Evolutionary conservation across 2,113 vertebrate genomes (phyloP).

Genomic region (Fulica atra): DNA sequence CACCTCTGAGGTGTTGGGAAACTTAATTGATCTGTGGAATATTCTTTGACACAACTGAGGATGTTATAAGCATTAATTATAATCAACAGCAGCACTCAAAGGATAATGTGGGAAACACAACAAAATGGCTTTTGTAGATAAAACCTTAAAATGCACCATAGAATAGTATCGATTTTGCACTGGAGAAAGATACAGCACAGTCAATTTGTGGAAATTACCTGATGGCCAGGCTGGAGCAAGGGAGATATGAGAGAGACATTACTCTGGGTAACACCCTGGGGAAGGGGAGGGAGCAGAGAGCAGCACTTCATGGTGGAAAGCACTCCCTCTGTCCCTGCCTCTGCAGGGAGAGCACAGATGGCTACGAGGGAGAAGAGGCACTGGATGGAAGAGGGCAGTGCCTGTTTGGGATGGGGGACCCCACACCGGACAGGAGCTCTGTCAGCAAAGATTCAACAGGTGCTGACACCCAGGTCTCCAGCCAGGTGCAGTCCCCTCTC

Average conservation of each 20-base stretch:
- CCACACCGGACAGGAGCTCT: neutral
- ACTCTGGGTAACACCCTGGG: neutral
- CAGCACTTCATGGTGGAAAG: neutral
- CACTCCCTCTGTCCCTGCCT: neutral
- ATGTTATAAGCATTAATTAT: neutral
- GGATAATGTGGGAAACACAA: neutral
- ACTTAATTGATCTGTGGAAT: neutral
- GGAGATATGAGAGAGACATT: neutral
- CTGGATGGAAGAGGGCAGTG: neutral
- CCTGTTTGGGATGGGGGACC: neutral
- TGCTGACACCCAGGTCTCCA: neutral
- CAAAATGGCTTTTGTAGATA: neutral
- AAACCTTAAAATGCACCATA: neutral
- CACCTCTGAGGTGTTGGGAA: neutral
- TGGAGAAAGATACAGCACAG: neutral
- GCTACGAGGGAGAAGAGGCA: neutral
- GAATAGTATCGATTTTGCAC: neutral
- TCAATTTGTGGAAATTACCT: slow-evolving; percentile 14
- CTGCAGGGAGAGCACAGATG: neutral
- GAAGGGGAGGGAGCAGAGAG: neutral
- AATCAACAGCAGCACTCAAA: slow-evolving; percentile 9
- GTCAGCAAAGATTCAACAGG: neutral
- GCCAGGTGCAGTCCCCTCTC: neutral
- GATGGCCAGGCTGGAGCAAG: neutral
- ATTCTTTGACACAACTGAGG: neutral